Evolutionary conservation across 2,113 vertebrate species (phyloP).

Genomic region (human): GRCh38 chr3:196470501-196471000

Average conservation of each 20-base stretch:
- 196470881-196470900: background rate
- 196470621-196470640: no score
- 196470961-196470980: no score
- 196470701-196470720: background rate
- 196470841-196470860: constrained; percentile 11
- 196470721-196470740: background rate
- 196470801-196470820: background rate
- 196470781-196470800: background rate
- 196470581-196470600: no score
- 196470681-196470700: background rate
- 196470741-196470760: background rate
- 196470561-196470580: no score
- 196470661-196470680: background rate
- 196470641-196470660: background rate
- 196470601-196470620: no score
- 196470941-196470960: no score
- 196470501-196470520: background rate
- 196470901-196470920: no score
- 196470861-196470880: background rate
- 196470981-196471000: no score
- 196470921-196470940: no score
- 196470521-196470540: background rate
- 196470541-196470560: background rate
- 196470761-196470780: background rate
- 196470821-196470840: constrained; percentile 18